Evolutionary conservation across 2,797 vertebrate genomes (phyloP).

Genomic region (Sebastes cheni): DNA sequence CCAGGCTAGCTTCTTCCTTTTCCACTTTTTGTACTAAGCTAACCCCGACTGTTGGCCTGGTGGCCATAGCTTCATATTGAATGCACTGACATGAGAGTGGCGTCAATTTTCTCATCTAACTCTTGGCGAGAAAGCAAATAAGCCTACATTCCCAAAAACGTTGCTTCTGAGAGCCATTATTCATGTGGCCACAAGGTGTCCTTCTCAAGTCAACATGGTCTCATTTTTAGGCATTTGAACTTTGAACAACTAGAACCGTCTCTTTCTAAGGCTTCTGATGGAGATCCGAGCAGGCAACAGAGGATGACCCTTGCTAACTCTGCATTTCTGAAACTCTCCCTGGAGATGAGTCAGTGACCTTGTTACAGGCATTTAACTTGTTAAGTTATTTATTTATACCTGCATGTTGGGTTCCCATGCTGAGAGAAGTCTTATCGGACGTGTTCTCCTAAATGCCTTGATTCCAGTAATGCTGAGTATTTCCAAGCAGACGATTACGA

Average conservation of each 20-base stretch:
- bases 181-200: not conserved
- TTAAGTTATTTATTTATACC: not conserved
- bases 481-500: not conserved
- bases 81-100: too few species aligned
- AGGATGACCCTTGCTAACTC: not conserved
- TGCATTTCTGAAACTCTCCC: not conserved
- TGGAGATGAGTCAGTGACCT: slow-evolving; percentile 4
- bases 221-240: not conserved
- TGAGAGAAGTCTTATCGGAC: not conserved
- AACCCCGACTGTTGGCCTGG: too few species aligned
- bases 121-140: not conserved
- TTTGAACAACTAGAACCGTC: not conserved
- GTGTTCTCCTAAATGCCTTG: not conserved
- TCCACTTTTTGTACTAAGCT: not conserved
- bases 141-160: not conserved
- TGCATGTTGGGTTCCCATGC: not conserved
- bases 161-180: not conserved
- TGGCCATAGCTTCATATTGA: too few species aligned
- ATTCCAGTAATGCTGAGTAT: not conserved
- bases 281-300: not conserved
- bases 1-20: not conserved
- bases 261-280: not conserved
- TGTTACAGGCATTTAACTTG: not conserved
- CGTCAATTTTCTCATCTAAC: too few species aligned
- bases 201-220: not conserved